These are phyloP conservation scores for Actinemys pallida DNA, from an alignment of 2,113 vertebrate species.

Conservation along the genomic window DNA sequence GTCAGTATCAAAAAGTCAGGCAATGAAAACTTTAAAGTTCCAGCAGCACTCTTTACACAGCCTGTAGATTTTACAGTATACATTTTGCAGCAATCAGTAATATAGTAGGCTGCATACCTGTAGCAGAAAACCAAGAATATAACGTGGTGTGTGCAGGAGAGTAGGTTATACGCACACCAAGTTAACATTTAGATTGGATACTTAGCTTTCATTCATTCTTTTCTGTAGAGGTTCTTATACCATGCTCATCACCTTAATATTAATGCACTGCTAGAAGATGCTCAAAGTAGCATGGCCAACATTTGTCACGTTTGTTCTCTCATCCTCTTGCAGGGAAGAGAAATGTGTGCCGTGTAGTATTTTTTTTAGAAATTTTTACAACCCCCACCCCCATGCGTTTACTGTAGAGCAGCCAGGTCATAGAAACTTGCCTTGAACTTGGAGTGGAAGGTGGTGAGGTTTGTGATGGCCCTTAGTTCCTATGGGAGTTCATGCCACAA, in stretches of 20 bases:
- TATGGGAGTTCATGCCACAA: not conserved
- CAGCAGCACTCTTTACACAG: not conserved
- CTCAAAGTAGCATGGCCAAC: not conserved
- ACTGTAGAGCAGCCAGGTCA: not conserved
- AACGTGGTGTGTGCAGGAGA: too few species aligned
- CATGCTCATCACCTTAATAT: not conserved
- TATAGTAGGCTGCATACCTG: not conserved
- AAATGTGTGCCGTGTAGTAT: not conserved
- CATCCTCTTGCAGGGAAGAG: not conserved
- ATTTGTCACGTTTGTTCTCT: not conserved
- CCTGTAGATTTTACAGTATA: not conserved
- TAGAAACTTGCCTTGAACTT: not conserved
- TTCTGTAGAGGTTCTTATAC: fast-evolving
- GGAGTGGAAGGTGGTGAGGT: not conserved
- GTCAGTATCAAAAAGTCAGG: not conserved
- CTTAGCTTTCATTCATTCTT: not conserved
- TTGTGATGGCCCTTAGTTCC: not conserved
- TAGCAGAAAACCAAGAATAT: not conserved
- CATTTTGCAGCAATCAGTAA: not conserved
- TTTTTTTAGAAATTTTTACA: not conserved
- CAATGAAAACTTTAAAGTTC: not conserved
- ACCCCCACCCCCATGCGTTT: not conserved
- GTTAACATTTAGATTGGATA: not conserved
- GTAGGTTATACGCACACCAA: not conserved
- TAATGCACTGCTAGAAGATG: fast-evolving